These are phyloP conservation scores for Catharus fuscescens DNA, from an alignment of 2,113 vertebrate genomes.

Conservation along the genomic window DNA sequence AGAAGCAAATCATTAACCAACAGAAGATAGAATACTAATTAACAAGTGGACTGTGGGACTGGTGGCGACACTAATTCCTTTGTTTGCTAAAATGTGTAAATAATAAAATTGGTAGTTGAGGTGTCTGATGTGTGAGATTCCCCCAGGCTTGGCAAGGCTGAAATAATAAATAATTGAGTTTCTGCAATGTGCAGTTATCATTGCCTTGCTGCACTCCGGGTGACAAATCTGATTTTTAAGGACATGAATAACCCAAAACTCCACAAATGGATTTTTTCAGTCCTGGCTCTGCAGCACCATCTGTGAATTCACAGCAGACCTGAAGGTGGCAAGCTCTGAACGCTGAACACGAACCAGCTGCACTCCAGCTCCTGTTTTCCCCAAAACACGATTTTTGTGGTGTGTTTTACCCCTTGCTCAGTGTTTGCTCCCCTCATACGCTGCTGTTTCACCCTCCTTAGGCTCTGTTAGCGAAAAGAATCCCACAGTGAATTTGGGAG, in stretches of 20 bases:
- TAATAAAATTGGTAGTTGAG: neutral
- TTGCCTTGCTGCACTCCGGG: fast-evolving
- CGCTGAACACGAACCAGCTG: neutral
- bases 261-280: neutral
- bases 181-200: fast-evolving
- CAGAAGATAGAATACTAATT: neutral
- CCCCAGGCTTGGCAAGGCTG: neutral
- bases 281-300: fast-evolving
- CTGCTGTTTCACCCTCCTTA: neutral
- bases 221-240: neutral
- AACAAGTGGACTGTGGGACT: neutral
- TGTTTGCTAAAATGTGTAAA: neutral
- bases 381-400: fast-evolving
- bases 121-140: neutral
- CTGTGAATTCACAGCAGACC: slow-evolving; percentile 51
- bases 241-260: neutral
- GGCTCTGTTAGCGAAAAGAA: neutral
- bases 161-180: neutral
- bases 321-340: slow-evolving; percentile 73
- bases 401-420: fast-evolving
- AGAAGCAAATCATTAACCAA: neutral
- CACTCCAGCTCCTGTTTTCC: neutral
- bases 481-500: neutral
- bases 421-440: neutral
- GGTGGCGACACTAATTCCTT: neutral